phyloP scores from a whole-genome alignment of 23 tunicate species.

The Oikopleura vanhoeffeni region DNA sequence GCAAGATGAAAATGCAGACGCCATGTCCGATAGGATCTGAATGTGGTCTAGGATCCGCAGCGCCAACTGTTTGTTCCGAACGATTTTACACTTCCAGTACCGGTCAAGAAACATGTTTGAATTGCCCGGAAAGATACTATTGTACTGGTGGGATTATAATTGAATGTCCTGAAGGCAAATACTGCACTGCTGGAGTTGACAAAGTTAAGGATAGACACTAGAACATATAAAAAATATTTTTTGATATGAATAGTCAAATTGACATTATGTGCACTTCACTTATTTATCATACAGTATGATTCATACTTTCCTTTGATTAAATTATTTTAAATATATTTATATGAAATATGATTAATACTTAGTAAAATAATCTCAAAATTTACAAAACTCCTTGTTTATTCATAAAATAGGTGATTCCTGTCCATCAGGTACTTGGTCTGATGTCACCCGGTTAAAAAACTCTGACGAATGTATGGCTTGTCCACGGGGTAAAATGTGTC shows the following conservation, averaged over 20 bases:
- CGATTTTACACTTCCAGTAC: neutral
- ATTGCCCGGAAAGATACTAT: constrained; percentile 56
- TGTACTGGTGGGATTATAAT: neutral
- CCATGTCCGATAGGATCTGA: constrained; percentile 26
- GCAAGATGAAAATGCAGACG: neutral
- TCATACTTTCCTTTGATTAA: too few species aligned
- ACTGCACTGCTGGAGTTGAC: constrained; percentile 42
- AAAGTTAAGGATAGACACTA: too few species aligned
- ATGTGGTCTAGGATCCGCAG: constrained; percentile 20
- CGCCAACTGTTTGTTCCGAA: neutral
- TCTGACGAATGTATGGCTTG: constrained; percentile 74
- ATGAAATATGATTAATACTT: too few species aligned
- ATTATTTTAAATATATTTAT: too few species aligned
- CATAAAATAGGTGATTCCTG: constrained; percentile 16
- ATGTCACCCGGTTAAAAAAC: constrained; percentile 45
- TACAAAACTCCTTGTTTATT: too few species aligned
- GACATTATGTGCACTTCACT: too few species aligned
- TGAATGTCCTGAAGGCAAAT: constrained; percentile 42
- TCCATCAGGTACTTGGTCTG: constrained; percentile 87
- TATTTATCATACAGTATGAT: too few species aligned
- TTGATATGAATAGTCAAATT: too few species aligned
- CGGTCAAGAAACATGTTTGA: constrained; percentile 23
- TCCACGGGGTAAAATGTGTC: constrained; percentile 49
- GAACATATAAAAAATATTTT: too few species aligned
- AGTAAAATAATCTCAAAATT: too few species aligned